phyloP scores from a whole-genome alignment of 2,797 vertebrate genomes.

The Gymnopithys bicolor region DNA sequence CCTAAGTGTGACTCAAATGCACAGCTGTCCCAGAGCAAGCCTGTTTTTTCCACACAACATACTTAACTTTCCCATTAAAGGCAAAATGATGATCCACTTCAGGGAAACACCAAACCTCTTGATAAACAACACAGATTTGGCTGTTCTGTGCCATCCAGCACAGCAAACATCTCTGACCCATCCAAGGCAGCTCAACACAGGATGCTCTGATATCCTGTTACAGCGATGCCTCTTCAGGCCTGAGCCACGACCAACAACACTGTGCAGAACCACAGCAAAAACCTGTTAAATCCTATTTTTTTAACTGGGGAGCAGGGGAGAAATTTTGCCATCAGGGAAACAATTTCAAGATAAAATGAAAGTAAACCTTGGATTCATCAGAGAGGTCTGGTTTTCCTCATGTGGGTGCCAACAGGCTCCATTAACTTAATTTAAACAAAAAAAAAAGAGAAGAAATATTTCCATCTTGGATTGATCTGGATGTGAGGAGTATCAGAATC shows the following conservation, averaged over 20 bases:
- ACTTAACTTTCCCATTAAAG: background rate
- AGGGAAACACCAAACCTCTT: background rate
- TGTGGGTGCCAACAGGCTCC: background rate
- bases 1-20: background rate
- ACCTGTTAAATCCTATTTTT: background rate
- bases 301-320: background rate
- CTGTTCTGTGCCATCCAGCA: background rate
- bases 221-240: background rate
- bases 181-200: background rate
- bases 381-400: background rate
- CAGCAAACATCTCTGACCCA: background rate
- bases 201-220: background rate
- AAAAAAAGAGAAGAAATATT: background rate
- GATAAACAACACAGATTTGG: background rate
- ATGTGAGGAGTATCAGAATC: background rate
- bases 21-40: background rate
- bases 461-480: background rate
- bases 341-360: background rate
- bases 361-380: background rate
- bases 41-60: background rate
- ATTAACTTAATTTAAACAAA: background rate
- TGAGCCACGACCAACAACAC: background rate
- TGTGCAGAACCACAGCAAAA: rapidly evolving
- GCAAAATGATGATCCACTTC: background rate
- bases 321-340: background rate